phyloP scores from a whole-genome alignment of 2,797 vertebrate genomes.

The Harpagifer antarcticus region DNA sequence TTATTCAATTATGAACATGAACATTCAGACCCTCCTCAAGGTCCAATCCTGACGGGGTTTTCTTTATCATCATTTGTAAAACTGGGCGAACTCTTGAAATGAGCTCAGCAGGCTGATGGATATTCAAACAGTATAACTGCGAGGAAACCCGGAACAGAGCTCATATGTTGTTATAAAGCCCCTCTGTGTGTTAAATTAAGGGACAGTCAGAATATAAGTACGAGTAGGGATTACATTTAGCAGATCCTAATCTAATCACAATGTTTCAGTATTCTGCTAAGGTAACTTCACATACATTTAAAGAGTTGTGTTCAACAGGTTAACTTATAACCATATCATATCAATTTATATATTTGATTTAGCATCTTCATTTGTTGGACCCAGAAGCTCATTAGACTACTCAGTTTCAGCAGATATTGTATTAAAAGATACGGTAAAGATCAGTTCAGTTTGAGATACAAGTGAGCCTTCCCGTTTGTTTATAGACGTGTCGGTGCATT shows the following conservation, averaged over 20 bases:
- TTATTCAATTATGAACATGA: conserved; percentile 1
- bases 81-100: conserved; percentile 22
- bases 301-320: not conserved
- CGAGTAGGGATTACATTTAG: conserved; percentile 1
- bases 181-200: conserved; percentile 6
- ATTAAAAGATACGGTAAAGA: no score
- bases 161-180: not conserved
- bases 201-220: not conserved
- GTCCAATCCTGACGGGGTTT: not conserved
- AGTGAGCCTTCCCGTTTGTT: not conserved
- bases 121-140: conserved; percentile 17
- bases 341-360: not conserved
- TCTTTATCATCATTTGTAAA: not conserved
- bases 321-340: not conserved
- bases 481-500: not conserved
- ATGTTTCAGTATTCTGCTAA: not conserved
- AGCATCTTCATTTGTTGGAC: conserved; percentile 1
- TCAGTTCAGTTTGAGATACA: not conserved
- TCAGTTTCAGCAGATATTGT: no score
- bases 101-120: conserved; percentile 10
- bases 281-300: not conserved
- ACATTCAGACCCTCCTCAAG: not conserved
- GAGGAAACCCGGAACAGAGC: conserved; percentile 2
- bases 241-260: not conserved
- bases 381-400: no score